A percentile compares a stretch with the other conserved stretches of the same genome.
phyloP scores from a whole-genome alignment of 2,113 vertebrate species.

The Typhlomys cinereus region DNA sequence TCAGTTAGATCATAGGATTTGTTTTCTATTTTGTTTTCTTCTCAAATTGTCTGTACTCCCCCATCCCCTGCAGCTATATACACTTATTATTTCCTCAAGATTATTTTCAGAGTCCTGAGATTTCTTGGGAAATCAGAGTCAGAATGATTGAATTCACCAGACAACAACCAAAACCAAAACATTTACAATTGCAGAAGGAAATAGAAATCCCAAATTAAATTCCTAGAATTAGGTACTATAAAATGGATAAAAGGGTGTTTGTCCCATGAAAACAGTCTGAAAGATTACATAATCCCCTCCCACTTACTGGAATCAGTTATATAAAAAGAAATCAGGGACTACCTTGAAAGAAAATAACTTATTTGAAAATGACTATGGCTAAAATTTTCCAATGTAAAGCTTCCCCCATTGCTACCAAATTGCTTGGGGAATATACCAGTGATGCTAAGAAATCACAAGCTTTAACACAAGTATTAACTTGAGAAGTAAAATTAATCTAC shows the following conservation, averaged over 20 bases:
- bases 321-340: not conserved
- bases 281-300: not conserved
- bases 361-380: not conserved
- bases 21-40: not conserved
- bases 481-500: not conserved
- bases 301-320: not conserved
- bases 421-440: not conserved
- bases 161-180: not conserved
- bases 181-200: not conserved
- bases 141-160: not conserved
- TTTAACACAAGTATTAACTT: not conserved
- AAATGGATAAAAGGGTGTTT: not conserved
- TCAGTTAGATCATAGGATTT: not conserved
- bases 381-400: not conserved
- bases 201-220: not conserved
- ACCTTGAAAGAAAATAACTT: not conserved
- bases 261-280: not conserved
- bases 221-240: not conserved
- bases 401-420: not conserved
- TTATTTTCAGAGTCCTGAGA: conserved; percentile 11
- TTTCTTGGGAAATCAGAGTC: not conserved
- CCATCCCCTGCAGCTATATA: not conserved
- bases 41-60: not conserved
- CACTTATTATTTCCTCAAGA: not conserved
- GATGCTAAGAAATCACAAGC: too few species aligned